These are phyloP conservation scores for Aphaenogaster rudis DNA, from an alignment of 1,140 invertebrate genomes.

Conservation along the genomic window DNA sequence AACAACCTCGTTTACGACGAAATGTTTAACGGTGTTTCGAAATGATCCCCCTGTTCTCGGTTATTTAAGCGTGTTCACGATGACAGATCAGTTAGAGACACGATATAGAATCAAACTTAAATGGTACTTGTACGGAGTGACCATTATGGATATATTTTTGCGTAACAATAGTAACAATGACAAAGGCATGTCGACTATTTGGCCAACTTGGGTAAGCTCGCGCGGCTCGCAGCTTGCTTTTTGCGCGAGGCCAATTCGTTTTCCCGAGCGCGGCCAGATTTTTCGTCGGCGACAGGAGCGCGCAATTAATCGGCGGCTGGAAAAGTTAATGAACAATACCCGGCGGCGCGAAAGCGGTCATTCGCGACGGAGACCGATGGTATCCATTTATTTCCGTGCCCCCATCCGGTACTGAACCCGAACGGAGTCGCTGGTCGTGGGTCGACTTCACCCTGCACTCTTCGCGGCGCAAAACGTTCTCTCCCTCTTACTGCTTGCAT, in stretches of 20 bases:
- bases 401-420: neutral
- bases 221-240: neutral
- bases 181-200: neutral
- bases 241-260: conserved; percentile 52
- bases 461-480: neutral
- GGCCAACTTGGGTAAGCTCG: neutral
- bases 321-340: conserved; percentile 73
- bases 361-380: conserved; percentile 68
- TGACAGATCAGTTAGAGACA: neutral
- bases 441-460: conserved; percentile 11
- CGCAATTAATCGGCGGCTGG: conserved; percentile 67
- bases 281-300: conserved; percentile 61
- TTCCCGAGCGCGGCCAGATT: conserved; percentile 52
- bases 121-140: neutral
- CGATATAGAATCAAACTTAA: conserved; percentile 8
- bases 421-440: neutral
- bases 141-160: neutral
- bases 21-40: no score
- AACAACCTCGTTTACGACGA: no score
- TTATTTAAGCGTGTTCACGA: neutral
- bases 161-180: neutral
- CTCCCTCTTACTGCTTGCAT: conserved; percentile 52
- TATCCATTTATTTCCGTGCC: conserved; percentile 65
- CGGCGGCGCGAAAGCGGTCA: conserved; percentile 61
- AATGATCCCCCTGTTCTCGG: neutral